Evolutionary conservation across 2,888 invertebrate species (phyloP).

Genomic region (Frankliniella fusca): DNA sequence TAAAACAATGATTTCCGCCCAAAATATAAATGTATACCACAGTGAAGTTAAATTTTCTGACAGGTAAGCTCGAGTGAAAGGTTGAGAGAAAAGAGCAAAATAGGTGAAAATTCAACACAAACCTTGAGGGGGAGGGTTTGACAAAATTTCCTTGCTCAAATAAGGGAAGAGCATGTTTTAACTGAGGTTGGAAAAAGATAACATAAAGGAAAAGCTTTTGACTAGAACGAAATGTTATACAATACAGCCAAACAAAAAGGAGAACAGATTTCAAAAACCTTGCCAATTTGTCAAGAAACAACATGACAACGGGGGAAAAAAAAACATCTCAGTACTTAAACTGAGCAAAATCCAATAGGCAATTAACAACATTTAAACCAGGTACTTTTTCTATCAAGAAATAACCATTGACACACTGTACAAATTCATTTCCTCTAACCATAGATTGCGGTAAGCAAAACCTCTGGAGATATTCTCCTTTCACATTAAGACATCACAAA

Average conservation of each 20-base stretch:
- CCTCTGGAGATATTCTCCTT: no score
- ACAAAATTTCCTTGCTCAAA: no score
- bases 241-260: background rate
- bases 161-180: background rate
- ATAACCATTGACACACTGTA: background rate
- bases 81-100: background rate
- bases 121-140: no score
- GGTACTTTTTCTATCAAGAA: slow-evolving; percentile 20
- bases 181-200: background rate
- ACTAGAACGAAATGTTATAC: background rate
- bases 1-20: background rate
- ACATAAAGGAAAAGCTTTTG: background rate
- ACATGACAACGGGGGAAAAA: background rate
- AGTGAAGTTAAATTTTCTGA: background rate
- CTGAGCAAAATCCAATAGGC: background rate
- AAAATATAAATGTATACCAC: background rate
- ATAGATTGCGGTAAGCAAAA: no score
- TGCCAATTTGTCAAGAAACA: background rate
- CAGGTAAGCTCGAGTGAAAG: background rate
- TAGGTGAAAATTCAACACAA: no score
- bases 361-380: slow-evolving; percentile 15
- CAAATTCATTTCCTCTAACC: no score
- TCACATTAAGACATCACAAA: no score
- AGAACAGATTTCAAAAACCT: background rate
- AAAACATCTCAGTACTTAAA: background rate